phyloP scores from a whole-genome alignment of 2,888 invertebrate genomes.

The Rapana venosa region DNA sequence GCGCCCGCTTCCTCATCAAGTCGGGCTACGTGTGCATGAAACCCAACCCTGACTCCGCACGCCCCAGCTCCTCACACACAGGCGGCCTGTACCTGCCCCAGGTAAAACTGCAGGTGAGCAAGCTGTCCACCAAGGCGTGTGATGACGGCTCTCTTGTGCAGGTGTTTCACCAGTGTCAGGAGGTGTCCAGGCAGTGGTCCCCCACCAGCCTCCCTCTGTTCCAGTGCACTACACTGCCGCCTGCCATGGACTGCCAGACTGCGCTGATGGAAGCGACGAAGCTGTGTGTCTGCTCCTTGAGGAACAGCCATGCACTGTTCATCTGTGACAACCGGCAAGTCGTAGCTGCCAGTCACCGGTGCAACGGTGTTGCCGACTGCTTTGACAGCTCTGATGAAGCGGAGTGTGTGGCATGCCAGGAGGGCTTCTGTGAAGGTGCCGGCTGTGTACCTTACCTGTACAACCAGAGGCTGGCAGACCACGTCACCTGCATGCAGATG shows the following conservation, averaged over 20 bases:
- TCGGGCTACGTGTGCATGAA: slow-evolving; percentile 33
- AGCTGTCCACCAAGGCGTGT: slow-evolving; percentile 20
- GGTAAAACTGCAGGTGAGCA: not conserved
- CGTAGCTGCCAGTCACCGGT: fast-evolving
- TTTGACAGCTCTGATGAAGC: not conserved
- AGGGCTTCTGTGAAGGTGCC: not conserved
- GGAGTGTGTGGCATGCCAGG: not conserved
- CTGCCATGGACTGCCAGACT: not conserved
- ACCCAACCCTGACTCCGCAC: not conserved
- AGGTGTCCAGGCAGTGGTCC: not conserved
- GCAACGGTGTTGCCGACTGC: not conserved
- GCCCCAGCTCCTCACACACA: not conserved
- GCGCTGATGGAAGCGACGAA: slow-evolving; percentile 25
- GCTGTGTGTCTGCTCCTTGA: not conserved
- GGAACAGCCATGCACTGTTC: not conserved
- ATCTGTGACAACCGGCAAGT: not conserved
- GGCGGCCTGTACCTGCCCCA: not conserved
- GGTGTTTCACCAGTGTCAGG: not conserved
- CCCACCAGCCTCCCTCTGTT: not conserved
- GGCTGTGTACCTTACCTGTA: not conserved
- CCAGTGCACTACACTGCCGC: not conserved
- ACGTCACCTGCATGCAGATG: fast-evolving
- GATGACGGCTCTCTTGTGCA: slow-evolving; percentile 27
- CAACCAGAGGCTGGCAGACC: no score
- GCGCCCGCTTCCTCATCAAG: no score